phyloP scores from a whole-genome alignment of 1,140 invertebrate species.

The Ceratoteleas bidentatus region DNA sequence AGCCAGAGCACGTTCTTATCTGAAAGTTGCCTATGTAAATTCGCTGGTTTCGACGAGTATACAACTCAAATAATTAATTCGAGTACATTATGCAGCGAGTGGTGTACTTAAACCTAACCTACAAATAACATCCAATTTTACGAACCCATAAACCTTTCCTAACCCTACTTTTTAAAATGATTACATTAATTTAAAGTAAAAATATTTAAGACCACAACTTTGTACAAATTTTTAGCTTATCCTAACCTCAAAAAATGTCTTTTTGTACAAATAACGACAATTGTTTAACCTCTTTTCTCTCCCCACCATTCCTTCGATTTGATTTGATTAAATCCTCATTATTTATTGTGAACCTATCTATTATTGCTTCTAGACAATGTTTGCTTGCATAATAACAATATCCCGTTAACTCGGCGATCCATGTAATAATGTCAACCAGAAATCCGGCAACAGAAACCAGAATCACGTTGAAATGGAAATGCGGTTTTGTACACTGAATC shows the following conservation, averaged over 20 bases:
- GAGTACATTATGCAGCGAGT: neutral
- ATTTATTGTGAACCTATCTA: too few species aligned
- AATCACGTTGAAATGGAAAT: conserved; percentile 17
- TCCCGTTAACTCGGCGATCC: neutral
- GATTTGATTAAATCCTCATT: too few species aligned
- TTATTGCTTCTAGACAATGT: neutral
- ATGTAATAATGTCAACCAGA: conserved; percentile 24
- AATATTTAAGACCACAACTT: too few species aligned
- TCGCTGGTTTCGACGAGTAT: neutral
- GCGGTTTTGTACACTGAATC: conserved; percentile 17
- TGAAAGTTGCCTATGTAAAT: neutral
- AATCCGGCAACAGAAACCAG: conserved; percentile 9
- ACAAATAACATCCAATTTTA: neutral
- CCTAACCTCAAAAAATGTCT: too few species aligned
- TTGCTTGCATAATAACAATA: neutral
- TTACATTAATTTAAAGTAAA: too few species aligned
- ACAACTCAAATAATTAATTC: neutral
- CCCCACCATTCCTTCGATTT: too few species aligned
- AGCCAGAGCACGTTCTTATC: neutral
- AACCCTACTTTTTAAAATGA: too few species aligned
- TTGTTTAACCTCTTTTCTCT: too few species aligned
- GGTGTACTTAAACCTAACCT: neutral
- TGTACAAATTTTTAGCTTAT: too few species aligned
- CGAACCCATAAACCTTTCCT: too few species aligned
- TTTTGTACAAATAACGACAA: too few species aligned